A percentile compares a stretch with the other conserved stretches of the same genome.
Evolutionary conservation across 1,140 invertebrate species (phyloP).

Genomic region (Brachionus plicatilis): DNA sequence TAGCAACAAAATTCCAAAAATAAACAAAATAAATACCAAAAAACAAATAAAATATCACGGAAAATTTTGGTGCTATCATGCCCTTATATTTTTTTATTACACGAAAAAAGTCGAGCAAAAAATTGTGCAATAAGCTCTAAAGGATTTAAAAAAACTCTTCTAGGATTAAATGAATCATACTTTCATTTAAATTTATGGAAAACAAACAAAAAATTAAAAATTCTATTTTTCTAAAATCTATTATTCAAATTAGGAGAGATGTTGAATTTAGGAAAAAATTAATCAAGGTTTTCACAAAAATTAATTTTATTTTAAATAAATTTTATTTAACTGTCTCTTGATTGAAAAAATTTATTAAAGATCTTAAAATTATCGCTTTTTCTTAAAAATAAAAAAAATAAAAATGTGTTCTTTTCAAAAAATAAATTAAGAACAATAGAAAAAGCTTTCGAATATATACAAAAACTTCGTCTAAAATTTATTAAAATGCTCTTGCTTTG

Average conservation of each 20-base stretch:
- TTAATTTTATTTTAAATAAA: not conserved
- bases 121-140: not conserved
- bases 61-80: not conserved
- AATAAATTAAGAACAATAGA: not conserved
- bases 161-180: not conserved
- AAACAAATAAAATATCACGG: not conserved
- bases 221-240: not conserved
- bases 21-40: not conserved
- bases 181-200: not conserved
- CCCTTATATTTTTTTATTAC: not conserved
- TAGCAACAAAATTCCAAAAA: not conserved
- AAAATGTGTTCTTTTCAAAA: not conserved
- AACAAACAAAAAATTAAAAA: not conserved
- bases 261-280: not conserved
- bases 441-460: slow-evolving; percentile 11
- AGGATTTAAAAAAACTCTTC: not conserved
- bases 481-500: slow-evolving; percentile 10
- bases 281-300: not conserved
- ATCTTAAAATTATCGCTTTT: not conserved
- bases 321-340: not conserved
- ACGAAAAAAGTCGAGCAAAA: not conserved
- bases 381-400: not conserved
- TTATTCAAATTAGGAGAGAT: not conserved
- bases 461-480: not conserved
- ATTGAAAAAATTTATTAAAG: not conserved